Base-by-base conservation (phyloP, 2,113 vertebrate genomes). In the Thermophis baileyi region DNA sequence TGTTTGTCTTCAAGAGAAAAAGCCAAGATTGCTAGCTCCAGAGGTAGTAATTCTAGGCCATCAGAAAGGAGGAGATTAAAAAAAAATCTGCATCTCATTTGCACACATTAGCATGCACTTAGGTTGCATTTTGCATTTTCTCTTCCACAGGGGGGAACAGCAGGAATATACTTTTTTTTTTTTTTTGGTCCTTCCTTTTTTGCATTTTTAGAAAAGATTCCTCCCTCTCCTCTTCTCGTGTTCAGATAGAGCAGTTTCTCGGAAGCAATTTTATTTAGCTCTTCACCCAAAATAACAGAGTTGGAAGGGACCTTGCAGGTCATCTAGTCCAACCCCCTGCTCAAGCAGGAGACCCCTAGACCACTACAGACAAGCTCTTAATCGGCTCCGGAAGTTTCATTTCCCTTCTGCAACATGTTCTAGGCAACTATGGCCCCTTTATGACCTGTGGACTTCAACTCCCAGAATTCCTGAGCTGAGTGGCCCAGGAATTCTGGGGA, bases 41-140 rank as follows among this genome's bases (percentile, higher is more conserved):
- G 94, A 96, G 95, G 91, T 95, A 95, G 95, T 94, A 94, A 94
- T 93, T 94, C 0, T 93, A 95, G 96, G 96, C 96, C 96, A 97
- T 95, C 95, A 96, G 96, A 87, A 97, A 96, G 94, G 92, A 96
- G 92, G 93, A 96, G 97, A 97, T 97, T 22, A 57, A 96, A 50
- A 91, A 50, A 91, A 74, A 96, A 96, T 88, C 96, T 96, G 95
- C 96, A 96, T 97, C n/a, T 92, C 1, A 96, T 97, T 97, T 97
- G 90, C 96, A 96, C 96, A 93, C 1, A 95, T 96, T 96, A 96
- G 93, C 95, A 96, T 96, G 92, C 88, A 93, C 6, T 96, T 91
- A 88, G 95, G 25, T 46, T 95, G 92, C 92, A 91, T 63, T 97
- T 96, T 93, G 1, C 1, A 96, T 95, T 97, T 95, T 93, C 91